A percentile compares a stretch with the other conserved stretches of the same genome.
Evolutionary conservation across 2,888 invertebrate species (phyloP).

Genomic region (Ophion ventricosus): DNA sequence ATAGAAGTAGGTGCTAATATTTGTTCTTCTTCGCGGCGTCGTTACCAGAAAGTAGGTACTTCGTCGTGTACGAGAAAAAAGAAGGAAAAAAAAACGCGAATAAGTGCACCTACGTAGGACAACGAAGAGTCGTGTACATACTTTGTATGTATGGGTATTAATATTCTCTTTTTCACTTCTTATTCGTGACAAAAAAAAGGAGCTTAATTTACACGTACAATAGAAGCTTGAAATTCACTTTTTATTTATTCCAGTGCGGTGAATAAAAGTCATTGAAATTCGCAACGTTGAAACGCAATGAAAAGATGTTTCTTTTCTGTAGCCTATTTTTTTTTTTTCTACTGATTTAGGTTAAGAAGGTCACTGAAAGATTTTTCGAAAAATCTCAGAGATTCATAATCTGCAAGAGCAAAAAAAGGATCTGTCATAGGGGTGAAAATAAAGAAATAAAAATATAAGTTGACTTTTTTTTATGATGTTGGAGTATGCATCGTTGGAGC

Average conservation of each 20-base stretch:
- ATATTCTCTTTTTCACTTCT: slow-evolving; percentile 1
- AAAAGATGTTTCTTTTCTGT: no score
- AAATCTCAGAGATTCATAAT: no score
- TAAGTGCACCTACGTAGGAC: slow-evolving; percentile 3
- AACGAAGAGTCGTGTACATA: not conserved
- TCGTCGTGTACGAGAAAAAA: slow-evolving; percentile 23
- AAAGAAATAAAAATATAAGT: no score
- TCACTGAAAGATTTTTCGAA: no score
- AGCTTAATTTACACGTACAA: slow-evolving; percentile 2
- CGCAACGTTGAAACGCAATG: no score
- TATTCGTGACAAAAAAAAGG: not conserved
- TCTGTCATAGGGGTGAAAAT: no score
- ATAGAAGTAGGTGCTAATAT: slow-evolving; percentile 57
- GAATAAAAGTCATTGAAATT: no score
- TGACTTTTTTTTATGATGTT: not conserved
- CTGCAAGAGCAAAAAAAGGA: no score
- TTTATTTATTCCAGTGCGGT: not conserved
- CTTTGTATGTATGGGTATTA: not conserved
- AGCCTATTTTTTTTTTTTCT: no score
- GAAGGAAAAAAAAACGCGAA: slow-evolving; percentile 45
- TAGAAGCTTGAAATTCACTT: slow-evolving; percentile 3
- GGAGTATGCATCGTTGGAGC: no score
- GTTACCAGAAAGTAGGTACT: slow-evolving; percentile 42
- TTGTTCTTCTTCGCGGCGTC: slow-evolving; percentile 52
- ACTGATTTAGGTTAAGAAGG: no score